Evolutionary conservation across 2,113 vertebrate species (phyloP).

Genomic region (Rattus rattus): DNA sequence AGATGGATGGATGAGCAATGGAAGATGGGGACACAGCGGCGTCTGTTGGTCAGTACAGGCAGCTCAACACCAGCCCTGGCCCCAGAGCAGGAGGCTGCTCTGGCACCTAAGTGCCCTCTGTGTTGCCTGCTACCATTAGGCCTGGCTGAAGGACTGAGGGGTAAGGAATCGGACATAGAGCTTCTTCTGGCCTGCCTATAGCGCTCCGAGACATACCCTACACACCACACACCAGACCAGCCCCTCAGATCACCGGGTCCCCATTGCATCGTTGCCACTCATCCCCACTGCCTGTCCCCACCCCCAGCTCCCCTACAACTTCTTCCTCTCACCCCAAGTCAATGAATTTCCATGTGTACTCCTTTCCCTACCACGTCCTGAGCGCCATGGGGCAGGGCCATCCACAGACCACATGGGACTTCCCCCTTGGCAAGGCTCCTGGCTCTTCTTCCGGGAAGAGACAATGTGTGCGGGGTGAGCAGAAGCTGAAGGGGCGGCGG

Average conservation of each 20-base stretch:
- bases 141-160: neutral
- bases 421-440: neutral
- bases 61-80: neutral
- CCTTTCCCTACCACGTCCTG: neutral
- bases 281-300: neutral
- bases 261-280: neutral
- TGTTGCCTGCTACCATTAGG: neutral
- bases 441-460: neutral
- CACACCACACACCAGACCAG: neutral
- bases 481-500: neutral
- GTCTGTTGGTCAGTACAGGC: fast-evolving
- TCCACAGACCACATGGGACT: neutral
- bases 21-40: neutral
- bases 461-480: neutral
- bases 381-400: neutral
- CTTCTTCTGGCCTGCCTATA: neutral
- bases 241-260: neutral
- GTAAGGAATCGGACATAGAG: neutral
- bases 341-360: neutral
- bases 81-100: neutral
- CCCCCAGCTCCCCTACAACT: neutral
- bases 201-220: neutral
- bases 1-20: neutral
- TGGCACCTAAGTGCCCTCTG: neutral
- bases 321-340: neutral